Conservation (phyloP, 2,113 vertebrate genomes). For the Micronisus gabar region DNA sequence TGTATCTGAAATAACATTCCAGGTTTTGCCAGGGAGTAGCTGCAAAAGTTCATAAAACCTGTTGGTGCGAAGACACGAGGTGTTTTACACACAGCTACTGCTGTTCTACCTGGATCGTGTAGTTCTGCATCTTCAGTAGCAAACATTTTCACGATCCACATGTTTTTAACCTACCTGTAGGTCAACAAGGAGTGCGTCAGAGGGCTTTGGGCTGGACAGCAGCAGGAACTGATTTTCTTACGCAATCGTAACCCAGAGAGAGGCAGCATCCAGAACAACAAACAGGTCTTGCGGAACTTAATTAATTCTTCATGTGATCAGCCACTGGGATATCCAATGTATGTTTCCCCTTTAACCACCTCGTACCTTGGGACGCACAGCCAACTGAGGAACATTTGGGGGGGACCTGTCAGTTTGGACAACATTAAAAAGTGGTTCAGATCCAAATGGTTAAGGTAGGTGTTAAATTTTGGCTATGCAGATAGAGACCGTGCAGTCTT, state of each 20-base stretch:
- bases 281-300: slow-evolving; percentile 94
- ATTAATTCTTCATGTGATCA: slow-evolving; percentile 98
- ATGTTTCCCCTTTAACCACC: slow-evolving; percentile 93
- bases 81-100: background rate
- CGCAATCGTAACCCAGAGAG: slow-evolving; percentile 95
- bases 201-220: slow-evolving; percentile 96
- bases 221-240: slow-evolving; percentile 94
- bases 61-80: background rate
- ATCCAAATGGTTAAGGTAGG: slow-evolving; percentile 92
- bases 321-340: slow-evolving; percentile 98
- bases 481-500: background rate
- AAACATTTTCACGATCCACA: background rate
- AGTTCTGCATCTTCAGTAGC: background rate
- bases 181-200: slow-evolving; percentile 94
- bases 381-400: slow-evolving; percentile 85
- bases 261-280: slow-evolving; percentile 98
- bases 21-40: background rate
- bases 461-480: background rate
- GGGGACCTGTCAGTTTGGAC: slow-evolving; percentile 86
- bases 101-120: rapidly evolving
- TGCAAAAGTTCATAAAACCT: background rate
- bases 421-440: slow-evolving; percentile 87
- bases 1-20: background rate
- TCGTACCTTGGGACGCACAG: slow-evolving; percentile 92
- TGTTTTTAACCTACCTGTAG: slow-evolving; percentile 62